These are phyloP conservation scores for Hydrochoerus hydrochaeris DNA, from an alignment of 2,113 vertebrate species.

Conservation along the genomic window DNA sequence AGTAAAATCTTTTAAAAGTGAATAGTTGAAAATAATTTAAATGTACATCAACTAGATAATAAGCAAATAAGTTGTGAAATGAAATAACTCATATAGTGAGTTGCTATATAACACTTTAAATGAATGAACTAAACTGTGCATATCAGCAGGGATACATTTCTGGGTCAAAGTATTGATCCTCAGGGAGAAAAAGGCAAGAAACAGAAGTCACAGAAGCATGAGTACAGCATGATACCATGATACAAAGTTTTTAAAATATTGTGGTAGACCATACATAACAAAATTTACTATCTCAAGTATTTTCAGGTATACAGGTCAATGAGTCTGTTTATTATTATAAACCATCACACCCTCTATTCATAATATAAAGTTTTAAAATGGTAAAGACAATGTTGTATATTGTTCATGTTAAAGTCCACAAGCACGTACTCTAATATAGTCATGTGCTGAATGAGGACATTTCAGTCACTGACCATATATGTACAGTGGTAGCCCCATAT, in stretches of 20 bases:
- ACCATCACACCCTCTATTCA: not conserved
- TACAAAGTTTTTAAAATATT: not conserved
- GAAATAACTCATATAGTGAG: not conserved
- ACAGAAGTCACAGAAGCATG: not conserved
- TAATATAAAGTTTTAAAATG: slow-evolving; percentile 52
- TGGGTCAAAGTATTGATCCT: slow-evolving; percentile 34
- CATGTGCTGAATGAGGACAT: not conserved
- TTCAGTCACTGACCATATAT: not conserved
- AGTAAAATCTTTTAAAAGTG: slow-evolving; percentile 39
- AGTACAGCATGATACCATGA: not conserved
- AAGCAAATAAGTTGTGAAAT: not conserved
- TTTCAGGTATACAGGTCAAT: slow-evolving; percentile 10
- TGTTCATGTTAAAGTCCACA: slow-evolving; percentile 27
- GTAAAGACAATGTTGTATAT: not conserved
- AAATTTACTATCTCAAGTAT: slow-evolving; percentile 13
- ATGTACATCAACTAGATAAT: not conserved
- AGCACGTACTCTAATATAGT: not conserved
- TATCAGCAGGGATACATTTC: slow-evolving; percentile 2
- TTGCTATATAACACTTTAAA: not conserved
- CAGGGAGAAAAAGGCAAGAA: not conserved
- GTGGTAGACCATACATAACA: not conserved
- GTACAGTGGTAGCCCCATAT: not conserved
- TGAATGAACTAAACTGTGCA: not conserved
- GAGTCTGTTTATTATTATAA: not conserved
- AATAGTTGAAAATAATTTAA: slow-evolving; percentile 35